Evolutionary conservation across 2,888 invertebrate species (phyloP).

Genomic region (Hydraecia micacea): DNA sequence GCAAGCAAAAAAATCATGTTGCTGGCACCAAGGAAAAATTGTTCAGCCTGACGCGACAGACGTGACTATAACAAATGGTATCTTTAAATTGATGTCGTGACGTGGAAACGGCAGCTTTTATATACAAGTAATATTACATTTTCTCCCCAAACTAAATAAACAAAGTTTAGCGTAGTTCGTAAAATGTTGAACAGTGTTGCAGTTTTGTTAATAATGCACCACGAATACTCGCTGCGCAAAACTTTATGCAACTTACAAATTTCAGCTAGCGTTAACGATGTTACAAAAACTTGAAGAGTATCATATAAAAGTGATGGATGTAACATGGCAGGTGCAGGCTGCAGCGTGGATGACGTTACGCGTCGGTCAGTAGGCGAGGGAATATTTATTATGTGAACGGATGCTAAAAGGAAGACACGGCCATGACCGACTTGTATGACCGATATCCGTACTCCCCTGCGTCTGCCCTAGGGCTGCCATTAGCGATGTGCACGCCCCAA

Average conservation of each 20-base stretch:
- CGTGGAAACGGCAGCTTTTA: conserved; percentile 34
- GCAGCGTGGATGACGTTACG: conserved; percentile 55
- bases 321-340: conserved; percentile 61
- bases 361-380: conserved; percentile 62
- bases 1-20: conserved; percentile 32
- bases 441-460: conserved; percentile 75
- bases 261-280: conserved; percentile 35
- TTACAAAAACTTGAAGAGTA: conserved; percentile 45
- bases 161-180: conserved; percentile 27
- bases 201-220: conserved; percentile 52
- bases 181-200: conserved; percentile 46
- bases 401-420: conserved; percentile 74
- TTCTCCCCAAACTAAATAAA: conserved; percentile 28
- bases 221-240: conserved; percentile 37
- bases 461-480: conserved; percentile 62
- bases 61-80: conserved; percentile 52
- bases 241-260: conserved; percentile 43
- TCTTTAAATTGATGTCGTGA: conserved; percentile 51
- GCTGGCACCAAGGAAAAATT: conserved; percentile 37
- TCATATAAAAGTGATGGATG: conserved; percentile 46
- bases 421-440: conserved; percentile 84
- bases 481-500: conserved; percentile 48
- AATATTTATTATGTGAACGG: conserved; percentile 71
- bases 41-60: conserved; percentile 44
- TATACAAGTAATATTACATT: conserved; percentile 30